Evolutionary conservation across 2,113 vertebrate genomes (phyloP), one percentile per base, ranked within the genome.

Genomic region (Sisor rabdophorus): DNA sequence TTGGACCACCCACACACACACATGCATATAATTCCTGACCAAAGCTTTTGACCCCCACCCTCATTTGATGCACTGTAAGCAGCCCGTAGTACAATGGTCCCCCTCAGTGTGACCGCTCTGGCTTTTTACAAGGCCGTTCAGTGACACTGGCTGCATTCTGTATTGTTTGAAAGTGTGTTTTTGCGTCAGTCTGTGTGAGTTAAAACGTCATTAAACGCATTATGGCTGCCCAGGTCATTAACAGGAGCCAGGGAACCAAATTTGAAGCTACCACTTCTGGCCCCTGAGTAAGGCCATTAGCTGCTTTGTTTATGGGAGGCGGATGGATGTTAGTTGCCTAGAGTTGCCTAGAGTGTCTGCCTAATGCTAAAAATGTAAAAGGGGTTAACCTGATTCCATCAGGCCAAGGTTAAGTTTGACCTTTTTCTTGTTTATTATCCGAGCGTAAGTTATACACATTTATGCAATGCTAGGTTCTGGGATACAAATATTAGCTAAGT

Each of bases 1-100:
- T 70, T 63, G 16, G 78, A 64, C 81, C 81, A 79, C 81, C 73
- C 81, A 82, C 81, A 76, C 30, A 26, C 55, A 30, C 22, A 24
- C 52, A 53, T 58, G 40, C 60, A 48, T 40, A 11, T 22, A 30
- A 28, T 1, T 68, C 65, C 67, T 40, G 56, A 61, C 76, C 47
- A 47, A n/a, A 24, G 68, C 63, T 36, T 30, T 68, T 71, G 58
- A 74, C 79, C 75, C 40, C 69, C 30, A 30, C 3, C 13, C 44
- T 79, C 53, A 22, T 68, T 60, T 72, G 73, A 77, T 47, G 56
- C 56, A 81, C 76, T 78, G 80, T 74, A 75, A 75, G 76, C 47
- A 19, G 58, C 19, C 20, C 47, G 32, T 59, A 53, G 44, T 48
- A 79, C 77, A 76, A 71, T 82, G 32, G 28, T 55, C 52, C 72